Base-by-base conservation (phyloP, 1,140 invertebrate species). In the Bombus difficillimus region DNA sequence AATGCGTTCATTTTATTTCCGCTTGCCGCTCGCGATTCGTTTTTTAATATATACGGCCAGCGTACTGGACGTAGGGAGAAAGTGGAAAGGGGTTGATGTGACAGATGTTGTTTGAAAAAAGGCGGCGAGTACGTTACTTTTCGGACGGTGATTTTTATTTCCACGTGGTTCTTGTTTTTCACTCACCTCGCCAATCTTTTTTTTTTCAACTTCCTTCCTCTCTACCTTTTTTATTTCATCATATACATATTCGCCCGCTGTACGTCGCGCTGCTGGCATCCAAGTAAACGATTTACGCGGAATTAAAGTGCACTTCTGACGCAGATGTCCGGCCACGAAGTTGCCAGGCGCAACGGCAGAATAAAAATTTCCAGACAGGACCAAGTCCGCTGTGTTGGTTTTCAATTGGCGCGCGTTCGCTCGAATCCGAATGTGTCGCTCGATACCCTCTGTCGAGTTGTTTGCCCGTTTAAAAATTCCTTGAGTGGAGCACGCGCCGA, bases 71-170 rank as follows among this genome's bases (percentile, higher is more conserved):
- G 28, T 0, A 59, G 59, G 28, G 37, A 34, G 34, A 59, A 15
- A 2, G 74, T 59, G 53, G 28, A 64, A 15, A 41, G 59, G 28
- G 57, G 15, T 64, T 18, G 59, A 37, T 64, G 34, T 41, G 75
- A 66, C 75, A 41, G 59, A 28, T n/a, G 68, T 32, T 32, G 79
- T 59, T 81, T 72, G 43, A 43, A 71, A 57, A 81, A 71, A 59
- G 69, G 28, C 79, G 59, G 32, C 43, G 41, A 64, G 69, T 43
- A 47, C 80, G 72, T 82, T 82, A 64, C 82, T 69, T 78, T 83
- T 78, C 47, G 74, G n/a, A 57, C 28, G 47, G 82, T 25, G 34
- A 83, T 69, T 76, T 83, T 83, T 78, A 77, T 83, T 77, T n/a
- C 74, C 3, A 13, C 41, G 2, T 34, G 66, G 59, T 22, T 62